Conservation (phyloP, 2,888 invertebrate genomes). For the Tenthredo distinguenda region DNA sequence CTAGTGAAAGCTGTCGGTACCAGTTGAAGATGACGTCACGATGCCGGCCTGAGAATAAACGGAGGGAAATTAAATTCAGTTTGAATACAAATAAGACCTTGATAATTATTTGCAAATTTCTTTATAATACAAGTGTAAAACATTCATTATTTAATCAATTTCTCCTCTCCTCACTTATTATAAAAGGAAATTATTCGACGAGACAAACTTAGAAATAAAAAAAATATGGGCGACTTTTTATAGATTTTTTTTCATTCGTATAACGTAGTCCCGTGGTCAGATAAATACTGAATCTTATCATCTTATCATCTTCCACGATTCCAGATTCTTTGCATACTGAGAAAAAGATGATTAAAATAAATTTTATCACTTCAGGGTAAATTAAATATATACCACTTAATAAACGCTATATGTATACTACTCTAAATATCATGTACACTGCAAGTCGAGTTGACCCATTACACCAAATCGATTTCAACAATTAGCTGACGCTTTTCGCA, state of each 20-base stretch:
- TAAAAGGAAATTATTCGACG: constrained; percentile 59
- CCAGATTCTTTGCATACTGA: constrained; percentile 39
- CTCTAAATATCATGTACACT: constrained; percentile 57
- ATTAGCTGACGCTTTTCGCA: constrained; percentile 41
- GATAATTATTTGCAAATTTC: constrained; percentile 66
- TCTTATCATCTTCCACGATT: constrained; percentile 51
- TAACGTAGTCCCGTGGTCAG: constrained; percentile 7
- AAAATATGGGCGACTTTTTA: constrained; percentile 36
- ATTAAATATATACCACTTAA: constrained; percentile 54
- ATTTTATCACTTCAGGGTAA: constrained; percentile 52
- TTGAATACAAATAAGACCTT: constrained; percentile 62
- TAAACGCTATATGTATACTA: constrained; percentile 50
- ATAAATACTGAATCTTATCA: constrained; percentile 58
- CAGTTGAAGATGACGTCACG: not conserved
- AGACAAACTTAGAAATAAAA: constrained; percentile 51
- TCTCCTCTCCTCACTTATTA: constrained; percentile 60
- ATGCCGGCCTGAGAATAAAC: not conserved
- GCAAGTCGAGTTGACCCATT: constrained; percentile 54
- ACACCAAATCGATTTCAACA: constrained; percentile 49
- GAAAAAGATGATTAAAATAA: constrained; percentile 39
- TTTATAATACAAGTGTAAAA: constrained; percentile 70
- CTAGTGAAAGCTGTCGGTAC: constrained; percentile 22
- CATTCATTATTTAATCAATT: constrained; percentile 66
- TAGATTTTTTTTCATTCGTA: constrained; percentile 23
- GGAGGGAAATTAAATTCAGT: constrained; percentile 42